Evolutionary conservation across 2,113 vertebrate species (phyloP), one percentile per base, ranked within the genome.

Genomic region (Ariopsis seemanni): DNA sequence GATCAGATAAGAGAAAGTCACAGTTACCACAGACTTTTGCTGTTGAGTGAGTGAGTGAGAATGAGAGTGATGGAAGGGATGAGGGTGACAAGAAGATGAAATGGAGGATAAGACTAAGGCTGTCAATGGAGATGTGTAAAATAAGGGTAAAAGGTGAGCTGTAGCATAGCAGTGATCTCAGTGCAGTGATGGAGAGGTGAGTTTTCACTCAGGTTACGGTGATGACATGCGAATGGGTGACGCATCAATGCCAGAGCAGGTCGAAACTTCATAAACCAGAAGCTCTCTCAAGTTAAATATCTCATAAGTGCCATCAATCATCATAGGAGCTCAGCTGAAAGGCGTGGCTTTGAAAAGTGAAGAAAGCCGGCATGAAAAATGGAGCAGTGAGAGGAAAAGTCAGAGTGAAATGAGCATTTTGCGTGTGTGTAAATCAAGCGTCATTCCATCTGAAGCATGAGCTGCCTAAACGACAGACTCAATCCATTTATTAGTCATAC

Each of bases 231-330:
- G 83, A 87, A 57, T 15, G 75, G 69, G 27, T 85, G 79, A 85
- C 42, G 60, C 72, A 42, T 79, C 50, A 85, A 48, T 79, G 74
- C 71, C 81, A 42, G 82, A 87, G 67, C 63, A 90, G 42, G 77
- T 82, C 60, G 85, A 53, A 42, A 63, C 81, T 82, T 82, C 67
- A 82, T 58, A 71, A 91, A 87, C 88, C 90, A 91, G 86, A 93
- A 89, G 89, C 65, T 80, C 87, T 88, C 89, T 85, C 91, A 89
- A 92, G 92, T 89, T 88, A 91, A 93, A 91, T 86, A 72, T 85
- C 88, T 87, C 89, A 87, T 83, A 92, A 93, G 88, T 91, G 92
- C 92, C 85, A 90, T 89, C 90, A 89, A 88, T 92, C 93, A 93
- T 91, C 67, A 48, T 58, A 55, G 77, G 92, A 91, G 92, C 90